Evolutionary conservation across 2,888 invertebrate species (phyloP).

Genomic region (Tanytarsus gracilentus): DNA sequence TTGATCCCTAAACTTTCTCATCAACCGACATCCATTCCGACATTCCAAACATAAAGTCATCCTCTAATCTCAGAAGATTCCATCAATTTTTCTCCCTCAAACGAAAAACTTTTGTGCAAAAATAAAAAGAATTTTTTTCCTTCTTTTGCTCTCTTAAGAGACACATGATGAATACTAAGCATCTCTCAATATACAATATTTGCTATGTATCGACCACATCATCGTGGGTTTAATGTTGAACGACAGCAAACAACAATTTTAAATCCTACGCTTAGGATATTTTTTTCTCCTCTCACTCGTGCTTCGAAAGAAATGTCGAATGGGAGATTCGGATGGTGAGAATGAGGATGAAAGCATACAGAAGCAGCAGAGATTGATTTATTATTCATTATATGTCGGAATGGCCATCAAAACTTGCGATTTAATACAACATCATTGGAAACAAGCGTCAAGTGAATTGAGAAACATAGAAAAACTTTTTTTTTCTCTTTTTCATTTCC

Average conservation of each 20-base stretch:
- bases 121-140: neutral
- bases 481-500: neutral
- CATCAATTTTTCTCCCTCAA: neutral
- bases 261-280: conserved; percentile 18
- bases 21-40: no score
- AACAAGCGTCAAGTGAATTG: conserved; percentile 8
- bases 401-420: conserved; percentile 22
- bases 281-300: neutral
- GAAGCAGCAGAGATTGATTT: conserved; percentile 11
- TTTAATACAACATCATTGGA: conserved; percentile 18
- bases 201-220: conserved; percentile 24
- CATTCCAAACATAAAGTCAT: no score
- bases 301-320: no score
- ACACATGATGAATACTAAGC: conserved; percentile 21
- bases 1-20: no score
- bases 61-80: no score
- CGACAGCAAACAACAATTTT: conserved; percentile 27
- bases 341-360: neutral
- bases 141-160: neutral
- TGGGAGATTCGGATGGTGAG: no score
- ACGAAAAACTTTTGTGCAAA: neutral
- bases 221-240: conserved; percentile 21
- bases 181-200: conserved; percentile 11
- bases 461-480: neutral
- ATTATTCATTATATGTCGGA: conserved; percentile 16